Base-by-base conservation (phyloP, 1,140 invertebrate species). In the Drosophila aff. region DNA sequence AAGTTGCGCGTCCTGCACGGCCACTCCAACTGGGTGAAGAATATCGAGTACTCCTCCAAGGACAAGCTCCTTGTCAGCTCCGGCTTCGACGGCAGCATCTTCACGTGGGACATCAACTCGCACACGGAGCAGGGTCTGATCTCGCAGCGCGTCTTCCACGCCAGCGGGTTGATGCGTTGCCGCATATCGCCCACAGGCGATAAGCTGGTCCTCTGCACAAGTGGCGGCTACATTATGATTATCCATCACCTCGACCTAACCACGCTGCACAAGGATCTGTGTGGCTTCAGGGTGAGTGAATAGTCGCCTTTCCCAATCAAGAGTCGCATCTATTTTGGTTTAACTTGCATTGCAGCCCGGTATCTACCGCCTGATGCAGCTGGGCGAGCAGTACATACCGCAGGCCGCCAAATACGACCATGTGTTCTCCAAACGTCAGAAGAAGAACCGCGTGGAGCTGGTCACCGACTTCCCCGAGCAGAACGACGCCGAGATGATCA, bases 1-100 rank as follows among this genome's bases (percentile, higher is more conserved):
- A 95, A 95, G 81, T 95, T 98, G 50, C 94, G 96, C 60, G 96
- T 96, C 3, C 94, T 99, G 1, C 94, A 96, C 63, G 98, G 98
- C 11, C 98, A 99, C 93, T 96, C 97, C 0, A 98, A 98, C 93
- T 99, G 98, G 98, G 98, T 99, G 9, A 99, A 99, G 93, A 99
- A 98, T 93, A 98, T 99, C 71, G 98, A 99, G 92, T 99, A 97
- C 92, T 97, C 97, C 50, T 95, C 96, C n/a, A 96, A 95, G 78
- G 96, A 97, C 85, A 96, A 97, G 63, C 93, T 98, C 6, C 94
- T 99, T 26, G 95, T 99, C 4, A 98, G 97, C 4, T 98, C 97
- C 40, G 97, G 97, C 8, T 97, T 99, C 93, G 98, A 99, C 93
- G 98, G 98, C 16, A 97, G 96, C 78, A 97, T 99, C 92, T 98